Evolutionary conservation across 2,888 invertebrate species (phyloP), one percentile per base, ranked within the genome.

Genomic region (Amphipoea oculea): DNA sequence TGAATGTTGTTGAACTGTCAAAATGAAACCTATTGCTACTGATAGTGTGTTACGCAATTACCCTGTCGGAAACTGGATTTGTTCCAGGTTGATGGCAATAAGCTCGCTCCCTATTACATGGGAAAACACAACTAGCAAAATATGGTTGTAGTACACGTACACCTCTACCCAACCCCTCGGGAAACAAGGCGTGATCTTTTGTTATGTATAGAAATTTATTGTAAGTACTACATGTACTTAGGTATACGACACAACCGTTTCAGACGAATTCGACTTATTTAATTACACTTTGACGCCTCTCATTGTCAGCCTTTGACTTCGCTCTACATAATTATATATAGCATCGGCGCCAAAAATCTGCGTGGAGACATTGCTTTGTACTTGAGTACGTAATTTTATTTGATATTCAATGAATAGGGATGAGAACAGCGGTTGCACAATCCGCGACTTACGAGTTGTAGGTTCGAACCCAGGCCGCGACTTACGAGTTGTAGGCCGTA

Each of bases 251-350:
- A 54, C 62, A 48, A 57, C 62, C 54, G 62, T 75, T 48, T 80
- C 57, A 36, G 42, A 65, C 4, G 70, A 69, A 60, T 29, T 29
- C 14, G 36, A 40, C n/a, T 48, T 42, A 66, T 70, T 62, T 73
- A 54, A 67, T 79, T 79, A 73, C 6, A 51, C 36, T 76, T 54
- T 76, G 65, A 60, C 36, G 42, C 81, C 57, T 45, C 45, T 29
- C 51, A 75, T 66, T 48, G 20, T 14, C 66, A 54, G 57, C 20
- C 29, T 81, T 70, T 60, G 65, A 65, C 40, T 51, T 36, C 0
- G 4, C 1, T 71, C 76, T 71, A 76, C 77, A 81, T n/a, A n/a
- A n/a, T n/a, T n/a, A n/a, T n/a, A n/a, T 70, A 71, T 77, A 81
- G 54, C 48, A 51, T 36, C 42, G 36, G 4, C 71, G 45, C 66